A percentile compares a stretch with the other conserved stretches of the same genome.
phyloP scores from a whole-genome alignment of 1,140 invertebrate species.

The Brachionus sp. region DNA sequence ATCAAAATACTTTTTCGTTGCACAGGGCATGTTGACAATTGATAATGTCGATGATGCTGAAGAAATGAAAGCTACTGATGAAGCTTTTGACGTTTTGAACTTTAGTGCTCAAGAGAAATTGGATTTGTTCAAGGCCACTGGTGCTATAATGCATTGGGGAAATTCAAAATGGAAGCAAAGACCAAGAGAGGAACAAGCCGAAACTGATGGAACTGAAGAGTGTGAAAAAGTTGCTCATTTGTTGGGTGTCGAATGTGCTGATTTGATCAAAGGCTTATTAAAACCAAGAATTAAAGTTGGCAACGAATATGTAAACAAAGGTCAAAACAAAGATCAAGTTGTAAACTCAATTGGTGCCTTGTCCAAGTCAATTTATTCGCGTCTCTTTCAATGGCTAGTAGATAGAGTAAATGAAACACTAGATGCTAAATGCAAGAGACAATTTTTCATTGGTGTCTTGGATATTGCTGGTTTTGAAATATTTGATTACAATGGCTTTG shows the following conservation, averaged over 20 bases:
- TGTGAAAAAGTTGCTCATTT: conserved; percentile 87
- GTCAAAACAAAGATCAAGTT: conserved; percentile 91
- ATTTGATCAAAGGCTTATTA: conserved; percentile 64
- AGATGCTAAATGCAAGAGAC: conserved; percentile 94
- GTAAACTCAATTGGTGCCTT: conserved; percentile 89
- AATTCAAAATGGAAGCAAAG: conserved; percentile 99
- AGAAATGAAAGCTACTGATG: conserved; percentile 85
- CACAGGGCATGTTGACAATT: conserved; percentile 94
- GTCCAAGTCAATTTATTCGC: conserved; percentile 94
- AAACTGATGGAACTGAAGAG: conserved; percentile 92
- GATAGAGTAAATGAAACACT: conserved; percentile 97
- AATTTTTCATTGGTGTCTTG: conserved; percentile 97
- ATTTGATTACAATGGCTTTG: conserved; percentile 99
- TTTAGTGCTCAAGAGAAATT: conserved; percentile 93
- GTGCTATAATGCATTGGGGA: conserved; percentile 95
- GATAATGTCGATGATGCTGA: conserved; percentile 92
- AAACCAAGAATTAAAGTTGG: conserved; percentile 66
- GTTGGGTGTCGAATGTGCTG: conserved; percentile 66
- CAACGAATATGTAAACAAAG: conserved; percentile 95
- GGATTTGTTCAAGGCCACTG: conserved; percentile 93
- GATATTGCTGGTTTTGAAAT: conserved; percentile 99
- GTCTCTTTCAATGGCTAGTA: conserved; percentile 93
- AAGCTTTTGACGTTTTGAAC: conserved; percentile 95
- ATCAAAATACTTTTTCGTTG: conserved; percentile 83
- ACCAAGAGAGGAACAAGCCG: conserved; percentile 98